A percentile compares a stretch with the other conserved stretches of the same genome.
Conservation (phyloP, 2,888 invertebrate species). For the Linyphia triangularis region DNA sequence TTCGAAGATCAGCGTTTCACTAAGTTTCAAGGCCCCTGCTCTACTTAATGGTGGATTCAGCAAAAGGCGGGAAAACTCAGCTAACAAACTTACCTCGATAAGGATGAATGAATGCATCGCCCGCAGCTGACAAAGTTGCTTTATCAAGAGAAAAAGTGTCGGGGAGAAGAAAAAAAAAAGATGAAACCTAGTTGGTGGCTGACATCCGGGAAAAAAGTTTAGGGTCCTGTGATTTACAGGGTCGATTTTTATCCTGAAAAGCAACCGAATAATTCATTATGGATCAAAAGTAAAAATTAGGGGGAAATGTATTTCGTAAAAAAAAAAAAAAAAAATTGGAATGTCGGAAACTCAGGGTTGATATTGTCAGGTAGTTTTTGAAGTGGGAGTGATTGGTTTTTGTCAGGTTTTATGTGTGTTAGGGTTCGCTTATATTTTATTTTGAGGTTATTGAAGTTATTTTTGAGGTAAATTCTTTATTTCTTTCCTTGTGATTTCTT, state of each 20-base stretch:
- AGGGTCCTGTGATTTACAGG: slow-evolving; percentile 27
- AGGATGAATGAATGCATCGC: slow-evolving; percentile 55
- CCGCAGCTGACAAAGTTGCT: slow-evolving; percentile 55
- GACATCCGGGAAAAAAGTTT: slow-evolving; percentile 17
- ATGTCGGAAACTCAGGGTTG: not conserved
- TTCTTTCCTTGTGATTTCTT: too few relatives aligned
- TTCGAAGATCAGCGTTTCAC: not conserved
- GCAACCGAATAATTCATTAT: slow-evolving; percentile 13
- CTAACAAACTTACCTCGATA: slow-evolving; percentile 25
- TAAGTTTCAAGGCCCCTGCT: not conserved
- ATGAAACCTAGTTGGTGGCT: slow-evolving; percentile 12
- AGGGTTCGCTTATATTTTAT: not conserved
- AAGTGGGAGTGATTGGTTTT: not conserved
- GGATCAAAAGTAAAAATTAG: not conserved
- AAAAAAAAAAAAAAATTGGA: not conserved
- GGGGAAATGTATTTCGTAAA: not conserved
- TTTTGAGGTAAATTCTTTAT: too few relatives aligned
- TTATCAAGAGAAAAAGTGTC: slow-evolving; percentile 28
- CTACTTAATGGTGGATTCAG: slow-evolving; percentile 35
- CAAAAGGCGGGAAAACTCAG: slow-evolving; percentile 15
- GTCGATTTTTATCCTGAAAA: slow-evolving; percentile 28
- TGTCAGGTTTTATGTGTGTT: not conserved
- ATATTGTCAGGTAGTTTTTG: not conserved
- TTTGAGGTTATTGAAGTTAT: too few relatives aligned
- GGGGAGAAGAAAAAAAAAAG: slow-evolving; percentile 1